Percentiles rank a stretch among this genome's conserved stretches.
Evolutionary conservation across 2,888 invertebrate species (phyloP).

Genomic region (Cryptosula pallasiana): DNA sequence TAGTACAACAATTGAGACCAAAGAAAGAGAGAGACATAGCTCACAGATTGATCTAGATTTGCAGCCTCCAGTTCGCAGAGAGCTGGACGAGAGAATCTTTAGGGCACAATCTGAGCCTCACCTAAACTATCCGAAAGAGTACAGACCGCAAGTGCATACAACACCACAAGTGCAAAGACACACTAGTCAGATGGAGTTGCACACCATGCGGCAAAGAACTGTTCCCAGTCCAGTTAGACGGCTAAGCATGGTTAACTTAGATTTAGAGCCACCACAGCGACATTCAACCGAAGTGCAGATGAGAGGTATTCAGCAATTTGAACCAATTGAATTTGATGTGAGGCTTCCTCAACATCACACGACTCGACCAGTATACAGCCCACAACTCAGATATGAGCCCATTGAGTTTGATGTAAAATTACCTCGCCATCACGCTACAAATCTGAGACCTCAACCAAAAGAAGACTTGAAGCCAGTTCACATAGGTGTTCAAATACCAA

Average conservation of each 20-base stretch:
- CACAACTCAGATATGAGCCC: neutral
- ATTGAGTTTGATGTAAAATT: neutral
- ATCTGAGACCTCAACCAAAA: neutral
- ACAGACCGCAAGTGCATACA: neutral
- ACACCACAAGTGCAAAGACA: neutral
- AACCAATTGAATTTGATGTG: slow-evolving; percentile 4
- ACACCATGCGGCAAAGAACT: neutral
- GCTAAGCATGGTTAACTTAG: neutral
- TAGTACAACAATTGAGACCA: neutral
- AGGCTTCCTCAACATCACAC: neutral
- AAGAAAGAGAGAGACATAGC: neutral
- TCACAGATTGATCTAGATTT: slow-evolving; percentile 1
- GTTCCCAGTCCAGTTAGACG: neutral
- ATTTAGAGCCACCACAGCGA: neutral
- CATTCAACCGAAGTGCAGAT: neutral
- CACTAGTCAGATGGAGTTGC: neutral
- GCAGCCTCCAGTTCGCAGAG: neutral
- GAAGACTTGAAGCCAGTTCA: neutral
- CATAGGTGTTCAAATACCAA: neutral
- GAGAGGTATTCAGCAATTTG: neutral
- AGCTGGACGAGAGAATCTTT: neutral
- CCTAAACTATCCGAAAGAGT: neutral
- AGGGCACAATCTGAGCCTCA: slow-evolving; percentile 12
- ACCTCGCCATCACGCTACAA: neutral
- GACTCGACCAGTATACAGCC: neutral